Conservation (phyloP, 64 coral and sea anemone species). For the Cladopsammia gracilis region DNA sequence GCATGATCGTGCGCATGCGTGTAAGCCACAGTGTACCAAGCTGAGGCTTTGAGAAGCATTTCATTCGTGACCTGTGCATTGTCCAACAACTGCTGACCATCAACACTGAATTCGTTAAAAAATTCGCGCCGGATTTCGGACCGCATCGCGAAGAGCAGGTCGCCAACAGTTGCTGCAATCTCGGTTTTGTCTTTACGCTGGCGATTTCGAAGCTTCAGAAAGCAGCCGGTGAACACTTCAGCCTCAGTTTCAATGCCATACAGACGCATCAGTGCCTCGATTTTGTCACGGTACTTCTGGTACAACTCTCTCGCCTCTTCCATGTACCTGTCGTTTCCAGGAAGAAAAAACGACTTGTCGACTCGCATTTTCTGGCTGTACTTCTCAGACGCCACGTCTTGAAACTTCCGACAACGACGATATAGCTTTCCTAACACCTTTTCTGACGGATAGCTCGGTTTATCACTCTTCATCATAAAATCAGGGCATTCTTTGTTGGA, state of each 20-base stretch:
- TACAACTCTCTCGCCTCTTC: constrained; percentile 38
- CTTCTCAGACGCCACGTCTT: constrained; percentile 67
- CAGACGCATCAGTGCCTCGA: constrained; percentile 77
- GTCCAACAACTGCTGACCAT: constrained; percentile 38
- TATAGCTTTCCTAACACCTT: constrained; percentile 95
- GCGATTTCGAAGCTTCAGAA: constrained; percentile 85
- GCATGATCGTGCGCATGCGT: constrained; percentile 4
- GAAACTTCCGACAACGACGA: constrained; percentile 83
- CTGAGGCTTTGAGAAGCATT: constrained; percentile 90
- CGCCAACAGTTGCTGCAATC: constrained; percentile 81
- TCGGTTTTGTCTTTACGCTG: constrained; percentile 83
- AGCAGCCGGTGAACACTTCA: constrained; percentile 90
- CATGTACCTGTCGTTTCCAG: constrained; percentile 59
- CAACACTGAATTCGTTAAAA: constrained; percentile 82
- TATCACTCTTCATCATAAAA: constrained; percentile 99
- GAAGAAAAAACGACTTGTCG: constrained; percentile 68
- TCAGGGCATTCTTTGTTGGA: constrained; percentile 74
- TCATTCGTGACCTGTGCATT: background rate
- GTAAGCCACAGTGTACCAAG: constrained; percentile 95
- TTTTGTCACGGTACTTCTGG: constrained; percentile 34
- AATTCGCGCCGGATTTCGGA: constrained; percentile 69
- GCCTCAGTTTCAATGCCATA: constrained; percentile 94
- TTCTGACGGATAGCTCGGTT: constrained; percentile 84
- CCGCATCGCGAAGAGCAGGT: constrained; percentile 42
- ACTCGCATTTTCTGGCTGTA: constrained; percentile 22